Evolutionary conservation across 1,140 invertebrate genomes (phyloP).

Genomic region (Scaptomyza montana): DNA sequence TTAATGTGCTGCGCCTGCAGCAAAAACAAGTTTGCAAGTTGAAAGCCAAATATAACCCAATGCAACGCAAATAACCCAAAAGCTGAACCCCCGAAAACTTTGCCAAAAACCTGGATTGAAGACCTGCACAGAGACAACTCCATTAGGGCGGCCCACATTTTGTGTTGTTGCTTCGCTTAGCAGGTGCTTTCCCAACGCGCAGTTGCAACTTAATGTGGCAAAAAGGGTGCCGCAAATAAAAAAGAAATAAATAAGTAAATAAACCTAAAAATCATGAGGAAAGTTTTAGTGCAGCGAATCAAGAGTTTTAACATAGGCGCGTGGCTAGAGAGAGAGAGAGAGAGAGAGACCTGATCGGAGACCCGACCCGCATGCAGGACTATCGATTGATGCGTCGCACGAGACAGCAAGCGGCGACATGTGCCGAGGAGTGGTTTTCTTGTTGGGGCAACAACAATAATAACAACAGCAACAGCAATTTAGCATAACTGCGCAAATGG

Average conservation of each 20-base stretch:
- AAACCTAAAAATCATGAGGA: conserved; percentile 56
- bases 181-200: conserved; percentile 53
- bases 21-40: conserved; percentile 11
- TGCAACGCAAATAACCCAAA: conserved; percentile 35
- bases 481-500: conserved; percentile 73
- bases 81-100: conserved; percentile 4
- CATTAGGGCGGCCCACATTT: conserved; percentile 76
- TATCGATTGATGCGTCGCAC: conserved; percentile 57
- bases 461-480: conserved; percentile 44
- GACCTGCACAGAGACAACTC: conserved; percentile 57
- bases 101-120: background rate
- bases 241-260: conserved; percentile 1
- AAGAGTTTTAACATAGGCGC: background rate
- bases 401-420: conserved; percentile 43
- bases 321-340: conserved; percentile 11
- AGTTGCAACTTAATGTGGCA: conserved; percentile 29
- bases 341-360: conserved; percentile 5
- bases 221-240: conserved; percentile 15
- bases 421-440: conserved; percentile 33
- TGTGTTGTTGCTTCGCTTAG: conserved; percentile 23
- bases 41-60: conserved; percentile 28
- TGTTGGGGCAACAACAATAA: background rate
- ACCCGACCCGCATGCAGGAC: conserved; percentile 41
- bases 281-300: conserved; percentile 46
- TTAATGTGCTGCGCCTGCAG: conserved; percentile 55